Evolutionary conservation across 2,113 vertebrate species (phyloP).

Genomic region (Oreochromis aureus): DNA sequence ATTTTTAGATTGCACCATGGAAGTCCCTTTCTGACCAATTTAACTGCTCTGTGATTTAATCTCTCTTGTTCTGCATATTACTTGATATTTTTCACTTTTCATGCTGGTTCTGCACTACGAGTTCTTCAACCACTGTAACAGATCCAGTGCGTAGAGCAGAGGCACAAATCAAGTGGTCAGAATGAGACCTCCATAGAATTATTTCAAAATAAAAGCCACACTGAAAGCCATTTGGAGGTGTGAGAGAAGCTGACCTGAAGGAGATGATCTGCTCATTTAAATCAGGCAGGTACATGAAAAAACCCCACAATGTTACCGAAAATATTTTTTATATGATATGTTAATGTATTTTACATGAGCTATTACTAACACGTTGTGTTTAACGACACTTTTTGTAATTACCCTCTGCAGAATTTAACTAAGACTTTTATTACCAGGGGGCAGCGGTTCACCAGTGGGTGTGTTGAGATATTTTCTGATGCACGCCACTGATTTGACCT

Average conservation of each 20-base stretch:
- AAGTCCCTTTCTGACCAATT: not conserved
- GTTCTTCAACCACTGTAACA: not conserved
- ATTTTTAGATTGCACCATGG: not conserved
- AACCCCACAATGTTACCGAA: rapidly evolving
- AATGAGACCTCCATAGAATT: not conserved
- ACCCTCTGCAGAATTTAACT: not conserved
- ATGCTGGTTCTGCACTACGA: not conserved
- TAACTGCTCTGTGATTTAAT: not conserved
- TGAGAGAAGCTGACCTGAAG: not conserved
- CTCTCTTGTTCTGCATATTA: not conserved
- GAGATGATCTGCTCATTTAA: not conserved
- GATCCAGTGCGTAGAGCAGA: not conserved
- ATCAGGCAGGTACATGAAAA: not conserved
- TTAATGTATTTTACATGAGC: not conserved
- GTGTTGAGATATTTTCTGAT: not conserved
- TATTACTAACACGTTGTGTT: rapidly evolving
- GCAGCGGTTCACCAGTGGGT: not conserved
- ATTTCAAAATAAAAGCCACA: not conserved
- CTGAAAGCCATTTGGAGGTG: not conserved
- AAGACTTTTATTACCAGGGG: not conserved
- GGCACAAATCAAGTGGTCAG: not conserved
- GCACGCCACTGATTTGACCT: not conserved
- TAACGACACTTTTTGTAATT: too few species aligned
- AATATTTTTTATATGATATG: not conserved
- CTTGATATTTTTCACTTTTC: not conserved